Evolutionary conservation across 2,888 invertebrate species (phyloP).

Genomic region (Lasioglossum lativentre): DNA sequence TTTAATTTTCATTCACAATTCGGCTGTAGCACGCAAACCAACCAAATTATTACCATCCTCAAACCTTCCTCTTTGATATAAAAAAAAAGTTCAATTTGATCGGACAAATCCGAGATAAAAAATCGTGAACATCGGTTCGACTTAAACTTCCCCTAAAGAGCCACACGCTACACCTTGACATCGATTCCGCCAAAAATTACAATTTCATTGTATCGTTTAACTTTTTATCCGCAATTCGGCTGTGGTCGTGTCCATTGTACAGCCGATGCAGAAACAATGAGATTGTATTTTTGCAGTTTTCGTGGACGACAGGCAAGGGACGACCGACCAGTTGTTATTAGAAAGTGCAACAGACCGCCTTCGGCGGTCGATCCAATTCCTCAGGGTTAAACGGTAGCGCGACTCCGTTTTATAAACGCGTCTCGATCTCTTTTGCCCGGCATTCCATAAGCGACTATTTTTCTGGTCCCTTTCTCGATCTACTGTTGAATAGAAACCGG

Average conservation of each 20-base stretch:
- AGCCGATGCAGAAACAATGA: background rate
- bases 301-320: background rate
- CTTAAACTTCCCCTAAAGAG: no score
- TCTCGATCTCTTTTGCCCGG: conserved; percentile 1
- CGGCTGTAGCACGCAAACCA: conserved; percentile 61
- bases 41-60: background rate
- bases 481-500: background rate
- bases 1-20: no score
- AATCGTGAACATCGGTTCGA: no score
- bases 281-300: background rate
- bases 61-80: no score
- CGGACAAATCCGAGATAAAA: no score
- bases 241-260: background rate
- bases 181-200: no score
- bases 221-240: no score
- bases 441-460: background rate
- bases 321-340: background rate
- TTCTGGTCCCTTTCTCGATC: background rate
- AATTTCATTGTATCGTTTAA: no score
- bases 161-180: no score
- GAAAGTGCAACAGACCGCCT: background rate
- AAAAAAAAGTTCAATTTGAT: no score
- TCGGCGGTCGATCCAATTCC: background rate
- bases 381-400: conserved; percentile 2
- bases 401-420: background rate